These are phyloP conservation scores for Palythoa grandis DNA, from an alignment of 92 coral and sea anemone genomes.

Conservation along the genomic window DNA sequence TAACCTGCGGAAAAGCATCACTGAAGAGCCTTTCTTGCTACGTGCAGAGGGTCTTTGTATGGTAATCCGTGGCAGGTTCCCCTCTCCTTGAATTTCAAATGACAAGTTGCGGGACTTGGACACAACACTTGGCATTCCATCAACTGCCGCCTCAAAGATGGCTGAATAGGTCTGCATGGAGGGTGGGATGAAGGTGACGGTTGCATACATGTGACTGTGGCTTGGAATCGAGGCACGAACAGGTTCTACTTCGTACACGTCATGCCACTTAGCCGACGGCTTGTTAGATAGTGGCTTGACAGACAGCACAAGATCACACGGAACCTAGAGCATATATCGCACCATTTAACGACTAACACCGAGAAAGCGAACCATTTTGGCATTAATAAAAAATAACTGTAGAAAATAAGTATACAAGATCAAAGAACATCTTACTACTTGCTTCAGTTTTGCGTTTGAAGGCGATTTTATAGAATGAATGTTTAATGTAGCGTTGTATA, in stretches of 20 bases:
- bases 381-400: not conserved
- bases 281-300: constrained; percentile 96
- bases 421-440: too few species aligned
- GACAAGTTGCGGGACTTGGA: constrained; percentile 94
- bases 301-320: constrained; percentile 91
- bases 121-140: constrained; percentile 94
- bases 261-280: constrained; percentile 98
- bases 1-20: constrained; percentile 84
- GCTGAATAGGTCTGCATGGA: constrained; percentile 97
- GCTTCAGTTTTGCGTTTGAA: too few species aligned
- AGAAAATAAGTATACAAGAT: not conserved
- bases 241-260: constrained; percentile 93
- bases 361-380: not conserved
- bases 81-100: constrained; percentile 99
- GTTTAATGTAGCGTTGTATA: too few species aligned
- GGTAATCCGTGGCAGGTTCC: constrained; percentile 90
- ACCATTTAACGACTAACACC: not conserved
- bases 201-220: constrained; percentile 87
- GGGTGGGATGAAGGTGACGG: constrained; percentile 93
- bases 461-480: too few species aligned
- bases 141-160: constrained; percentile 94
- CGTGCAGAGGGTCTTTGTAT: constrained; percentile 89
- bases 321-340: constrained; percentile 64
- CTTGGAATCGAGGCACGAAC: constrained; percentile 94
- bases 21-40: constrained; percentile 91